Evolutionary conservation across 2,797 vertebrate species (phyloP), one percentile per base, ranked within the genome.

Genomic region (Parauchenoglanis punctatus): DNA sequence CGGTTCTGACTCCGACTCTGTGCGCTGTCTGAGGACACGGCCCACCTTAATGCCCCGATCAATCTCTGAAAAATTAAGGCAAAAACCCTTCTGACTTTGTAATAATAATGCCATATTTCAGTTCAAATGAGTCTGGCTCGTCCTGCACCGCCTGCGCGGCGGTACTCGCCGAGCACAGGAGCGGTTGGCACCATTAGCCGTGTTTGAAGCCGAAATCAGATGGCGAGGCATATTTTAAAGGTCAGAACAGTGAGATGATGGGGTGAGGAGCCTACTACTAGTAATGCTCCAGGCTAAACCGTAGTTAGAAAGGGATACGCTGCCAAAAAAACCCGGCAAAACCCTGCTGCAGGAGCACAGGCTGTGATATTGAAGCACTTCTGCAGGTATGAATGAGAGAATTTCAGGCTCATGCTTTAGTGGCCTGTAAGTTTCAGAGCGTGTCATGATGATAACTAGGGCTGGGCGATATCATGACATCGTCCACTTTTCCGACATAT

Each of bases 171-270:
- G 67, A n/a, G 83, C 20, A 31, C 59, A 17, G 59, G 61, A 52
- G 58, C 58, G 40, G 18, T 85, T 63, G 76, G 85, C 75, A 72
- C 87, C 76, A 83, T 91, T 90, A 90, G 88, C 49, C 12, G 28
- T n/a, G 56, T 87, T 91, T 89, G 86, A 93, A 92, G 89, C 83
- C 85, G 75, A 93, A 93, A 91, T 95, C 93, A 93, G 92, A 93
- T 91, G 92, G 92, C 76, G 92, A 92, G 91, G 91, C 93, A 90
- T 93, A 93, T 94, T 95, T 93, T 94, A 95, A 95, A 95, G 94
- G 94, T 94, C 95, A 94, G 84, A 35, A 23, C 92, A 83, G 87
- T 89, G 88, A 89, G 90, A 89, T 88, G 89, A 89, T 91, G 90
- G 70, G 93, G 90, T 94, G 81, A 87, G 81, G 76, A 89, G 81